Evolutionary conservation across 2,113 vertebrate species (phyloP).

Genomic region (Scalopus aquaticus): DNA sequence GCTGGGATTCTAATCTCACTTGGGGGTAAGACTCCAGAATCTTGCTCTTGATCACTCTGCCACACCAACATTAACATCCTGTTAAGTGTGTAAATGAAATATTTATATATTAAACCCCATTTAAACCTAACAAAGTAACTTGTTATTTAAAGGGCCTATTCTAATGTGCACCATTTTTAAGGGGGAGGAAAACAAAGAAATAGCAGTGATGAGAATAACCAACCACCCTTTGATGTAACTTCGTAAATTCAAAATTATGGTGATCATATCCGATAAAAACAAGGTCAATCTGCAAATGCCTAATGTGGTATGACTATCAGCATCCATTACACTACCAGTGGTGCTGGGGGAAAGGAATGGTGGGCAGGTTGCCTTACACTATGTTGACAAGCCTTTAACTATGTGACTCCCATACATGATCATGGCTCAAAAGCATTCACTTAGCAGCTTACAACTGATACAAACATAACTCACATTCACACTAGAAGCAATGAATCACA

Average conservation of each 20-base stretch:
- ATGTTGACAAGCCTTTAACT: not conserved
- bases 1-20: not conserved
- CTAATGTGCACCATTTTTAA: not conserved
- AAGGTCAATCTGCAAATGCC: not conserved
- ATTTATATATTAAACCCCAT: not conserved
- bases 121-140: constrained; percentile 1
- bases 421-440: not conserved
- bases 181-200: not conserved
- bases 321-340: no score
- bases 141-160: not conserved
- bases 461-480: not conserved
- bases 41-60: not conserved
- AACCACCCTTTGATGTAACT: not conserved
- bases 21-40: not conserved
- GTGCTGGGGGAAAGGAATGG: not conserved
- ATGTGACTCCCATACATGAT: not conserved
- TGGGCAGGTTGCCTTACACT: not conserved
- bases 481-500: not conserved
- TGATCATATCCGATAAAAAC: not conserved
- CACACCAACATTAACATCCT: not conserved
- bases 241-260: not conserved
- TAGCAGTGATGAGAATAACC: not conserved
- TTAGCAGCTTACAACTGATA: not conserved
- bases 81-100: not conserved
- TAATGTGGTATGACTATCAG: not conserved